Conservation (phyloP, 2,888 invertebrate genomes). For the Neocrepidodera transversa region DNA sequence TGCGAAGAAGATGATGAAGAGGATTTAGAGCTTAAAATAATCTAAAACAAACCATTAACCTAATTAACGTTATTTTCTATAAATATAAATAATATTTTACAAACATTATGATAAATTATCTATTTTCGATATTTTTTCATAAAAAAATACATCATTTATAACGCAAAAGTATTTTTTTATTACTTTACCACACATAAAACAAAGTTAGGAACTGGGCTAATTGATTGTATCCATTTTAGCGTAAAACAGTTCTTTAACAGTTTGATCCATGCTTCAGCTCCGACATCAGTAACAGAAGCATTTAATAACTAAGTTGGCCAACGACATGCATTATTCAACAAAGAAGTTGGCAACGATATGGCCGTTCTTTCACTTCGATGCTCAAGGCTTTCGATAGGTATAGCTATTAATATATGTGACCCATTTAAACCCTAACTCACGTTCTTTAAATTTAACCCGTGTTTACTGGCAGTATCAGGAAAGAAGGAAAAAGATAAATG, state of each 20-base stretch:
- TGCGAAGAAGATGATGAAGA: too few species aligned
- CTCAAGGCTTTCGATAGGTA: constrained; percentile 9
- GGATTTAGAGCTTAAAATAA: too few species aligned
- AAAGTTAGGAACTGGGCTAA: background rate
- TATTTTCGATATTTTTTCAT: too few species aligned
- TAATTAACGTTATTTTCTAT: too few species aligned
- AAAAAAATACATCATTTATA: too few species aligned
- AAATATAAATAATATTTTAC: too few species aligned
- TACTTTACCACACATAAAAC: too few species aligned
- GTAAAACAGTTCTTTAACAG: background rate
- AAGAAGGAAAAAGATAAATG: background rate
- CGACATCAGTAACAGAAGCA: constrained; percentile 17
- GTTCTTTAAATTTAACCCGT: background rate
- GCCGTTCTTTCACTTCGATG: constrained; percentile 3
- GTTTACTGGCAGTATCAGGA: background rate
- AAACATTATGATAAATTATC: too few species aligned
- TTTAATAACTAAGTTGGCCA: constrained; percentile 50
- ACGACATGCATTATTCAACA: constrained; percentile 49
- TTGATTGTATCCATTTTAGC: background rate
- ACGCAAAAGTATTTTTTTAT: too few species aligned
- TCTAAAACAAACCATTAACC: too few species aligned
- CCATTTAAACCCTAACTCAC: constrained; percentile 25
- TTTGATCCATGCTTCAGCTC: background rate
- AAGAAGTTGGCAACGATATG: constrained; percentile 21
- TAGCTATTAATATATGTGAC: constrained; percentile 35